Conservation (phyloP, 2,113 vertebrate genomes). For the Peromyscus polionotus region DNA sequence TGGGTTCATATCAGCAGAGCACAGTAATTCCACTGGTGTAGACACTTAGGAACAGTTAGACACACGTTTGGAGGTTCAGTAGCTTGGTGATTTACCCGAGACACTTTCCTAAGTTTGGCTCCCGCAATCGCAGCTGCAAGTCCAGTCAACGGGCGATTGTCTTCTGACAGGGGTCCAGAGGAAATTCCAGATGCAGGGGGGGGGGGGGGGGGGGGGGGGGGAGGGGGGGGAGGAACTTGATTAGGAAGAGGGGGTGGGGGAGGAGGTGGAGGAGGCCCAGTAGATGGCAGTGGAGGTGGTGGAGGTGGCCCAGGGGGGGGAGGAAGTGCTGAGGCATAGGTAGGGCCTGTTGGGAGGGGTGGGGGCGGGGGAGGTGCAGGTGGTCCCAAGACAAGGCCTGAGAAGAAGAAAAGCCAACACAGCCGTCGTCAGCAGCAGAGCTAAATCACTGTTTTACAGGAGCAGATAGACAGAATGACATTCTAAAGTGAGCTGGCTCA, state of each 20-base stretch:
- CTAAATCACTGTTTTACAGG: background rate
- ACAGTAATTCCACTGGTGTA: background rate
- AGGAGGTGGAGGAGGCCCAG: conserved; percentile 87
- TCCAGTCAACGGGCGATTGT: conserved; percentile 94
- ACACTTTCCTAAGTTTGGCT: conserved; percentile 97
- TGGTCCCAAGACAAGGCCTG: conserved; percentile 91
- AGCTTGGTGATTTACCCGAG: conserved; percentile 90
- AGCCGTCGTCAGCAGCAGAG: background rate
- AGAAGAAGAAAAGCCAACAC: conserved; percentile 64
- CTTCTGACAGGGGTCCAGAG: conserved; percentile 87
- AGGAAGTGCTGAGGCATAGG: conserved; percentile 87
- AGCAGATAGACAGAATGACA: background rate
- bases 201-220: conserved; percentile 94
- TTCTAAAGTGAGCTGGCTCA: background rate
- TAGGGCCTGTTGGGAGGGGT: conserved; percentile 91
- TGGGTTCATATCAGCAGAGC: background rate
- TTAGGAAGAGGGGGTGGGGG: conserved; percentile 91
- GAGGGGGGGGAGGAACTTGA: conserved; percentile 87
- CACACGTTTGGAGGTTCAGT: background rate
- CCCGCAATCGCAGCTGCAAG: conserved; percentile 96
- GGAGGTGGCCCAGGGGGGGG: conserved; percentile 90
- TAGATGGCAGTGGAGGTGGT: conserved; percentile 87
- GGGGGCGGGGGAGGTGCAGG: conserved; percentile 93
- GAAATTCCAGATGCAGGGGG: conserved; percentile 93
- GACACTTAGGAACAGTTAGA: background rate